Percentiles rank a stretch among this genome's conserved stretches.
Evolutionary conservation across 2,888 invertebrate species (phyloP).

Genomic region (Drosophila setosimentum): DNA sequence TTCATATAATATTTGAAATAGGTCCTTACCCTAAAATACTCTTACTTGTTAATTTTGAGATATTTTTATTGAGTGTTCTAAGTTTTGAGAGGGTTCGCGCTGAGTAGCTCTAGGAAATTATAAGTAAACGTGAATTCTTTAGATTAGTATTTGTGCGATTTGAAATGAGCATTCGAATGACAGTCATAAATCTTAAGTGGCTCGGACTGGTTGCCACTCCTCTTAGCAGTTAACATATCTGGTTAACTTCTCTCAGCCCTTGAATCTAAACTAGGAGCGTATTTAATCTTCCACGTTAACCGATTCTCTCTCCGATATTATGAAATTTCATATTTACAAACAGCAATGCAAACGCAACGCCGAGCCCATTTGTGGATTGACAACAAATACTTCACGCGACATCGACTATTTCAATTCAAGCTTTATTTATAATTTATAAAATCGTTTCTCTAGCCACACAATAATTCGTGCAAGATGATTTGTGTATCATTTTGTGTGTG

Average conservation of each 20-base stretch:
- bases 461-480: slow-evolving; percentile 65
- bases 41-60: slow-evolving; percentile 1
- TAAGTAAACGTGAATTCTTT: background rate
- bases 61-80: slow-evolving; percentile 1
- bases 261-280: slow-evolving; percentile 13
- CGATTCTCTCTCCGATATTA: slow-evolving; percentile 38
- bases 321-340: slow-evolving; percentile 46
- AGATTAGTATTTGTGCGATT: background rate
- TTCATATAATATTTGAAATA: background rate
- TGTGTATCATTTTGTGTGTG: slow-evolving; percentile 16
- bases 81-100: background rate
- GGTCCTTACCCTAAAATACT: background rate
- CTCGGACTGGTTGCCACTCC: slow-evolving; percentile 45
- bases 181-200: slow-evolving; percentile 1
- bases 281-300: slow-evolving; percentile 22
- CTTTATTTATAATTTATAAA: slow-evolving; percentile 78
- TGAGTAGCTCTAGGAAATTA: background rate
- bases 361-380: slow-evolving; percentile 32
- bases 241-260: slow-evolving; percentile 21
- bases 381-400: slow-evolving; percentile 19
- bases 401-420: slow-evolving; percentile 60
- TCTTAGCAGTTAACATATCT: slow-evolving; percentile 8
- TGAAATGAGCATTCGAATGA: background rate
- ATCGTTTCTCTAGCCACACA: slow-evolving; percentile 53
- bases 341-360: slow-evolving; percentile 39